Evolutionary conservation across 2,797 vertebrate species (phyloP).

Genomic region (Rhincodon typus): DNA sequence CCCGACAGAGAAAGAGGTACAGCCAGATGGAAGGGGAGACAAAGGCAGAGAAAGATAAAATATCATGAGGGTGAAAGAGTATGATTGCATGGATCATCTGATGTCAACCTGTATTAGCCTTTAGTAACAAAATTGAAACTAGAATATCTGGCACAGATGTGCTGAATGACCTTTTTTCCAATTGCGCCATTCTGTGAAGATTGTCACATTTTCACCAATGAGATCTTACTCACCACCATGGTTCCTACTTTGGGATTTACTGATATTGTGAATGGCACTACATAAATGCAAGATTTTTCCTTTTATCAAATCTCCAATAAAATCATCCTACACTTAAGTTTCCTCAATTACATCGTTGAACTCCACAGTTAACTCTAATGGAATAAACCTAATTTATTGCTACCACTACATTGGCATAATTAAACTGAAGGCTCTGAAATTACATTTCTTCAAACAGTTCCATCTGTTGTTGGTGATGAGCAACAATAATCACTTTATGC

Average conservation of each 20-base stretch:
- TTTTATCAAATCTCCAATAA: not conserved
- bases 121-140: not conserved
- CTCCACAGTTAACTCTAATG: not conserved
- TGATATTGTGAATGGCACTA: not conserved
- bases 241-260: not conserved
- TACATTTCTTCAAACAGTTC: slow-evolving; percentile 13
- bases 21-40: no score
- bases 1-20: no score
- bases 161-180: no score
- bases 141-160: not conserved
- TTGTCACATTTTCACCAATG: no score
- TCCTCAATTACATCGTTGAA: not conserved
- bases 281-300: not conserved
- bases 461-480: not conserved
- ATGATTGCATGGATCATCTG: not conserved
- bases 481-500: not conserved
- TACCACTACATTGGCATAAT: slow-evolving; percentile 9
- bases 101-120: not conserved
- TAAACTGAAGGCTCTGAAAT: slow-evolving; percentile 19
- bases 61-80: not conserved
- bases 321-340: not conserved
- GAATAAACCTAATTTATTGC: slow-evolving; percentile 6
- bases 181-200: no score
- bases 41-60: no score
- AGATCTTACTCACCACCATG: no score